phyloP scores from a whole-genome alignment of 2,113 vertebrate species.

The Emydocephalus ijimae region DNA sequence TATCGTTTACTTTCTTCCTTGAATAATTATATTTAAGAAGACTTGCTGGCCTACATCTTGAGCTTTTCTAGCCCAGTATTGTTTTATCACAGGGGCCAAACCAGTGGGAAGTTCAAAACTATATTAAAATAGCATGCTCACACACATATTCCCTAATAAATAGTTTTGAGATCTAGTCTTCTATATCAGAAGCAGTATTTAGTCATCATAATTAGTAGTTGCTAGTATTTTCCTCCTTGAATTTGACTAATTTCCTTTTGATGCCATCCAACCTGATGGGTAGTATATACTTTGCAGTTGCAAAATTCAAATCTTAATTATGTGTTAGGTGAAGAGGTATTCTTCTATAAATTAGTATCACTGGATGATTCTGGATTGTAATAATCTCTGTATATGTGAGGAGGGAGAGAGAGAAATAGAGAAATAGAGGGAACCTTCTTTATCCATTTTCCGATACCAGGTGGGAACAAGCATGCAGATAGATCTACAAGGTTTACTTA shows the following conservation, averaged over 20 bases:
- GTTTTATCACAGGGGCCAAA: not conserved
- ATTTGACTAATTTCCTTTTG: not conserved
- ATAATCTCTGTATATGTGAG: not conserved
- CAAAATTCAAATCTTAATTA: not conserved
- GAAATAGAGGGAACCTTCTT: not conserved
- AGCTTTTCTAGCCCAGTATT: not conserved
- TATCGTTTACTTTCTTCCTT: not conserved
- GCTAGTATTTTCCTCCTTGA: not conserved
- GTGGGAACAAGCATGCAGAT: not conserved
- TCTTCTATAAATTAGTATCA: not conserved
- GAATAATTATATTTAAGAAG: not conserved
- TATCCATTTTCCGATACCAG: not conserved
- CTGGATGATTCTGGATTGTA: not conserved
- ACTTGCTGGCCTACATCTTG: not conserved
- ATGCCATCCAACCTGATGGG: not conserved
- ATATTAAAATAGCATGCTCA: not conserved
- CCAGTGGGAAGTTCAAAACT: not conserved
- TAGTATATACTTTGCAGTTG: not conserved
- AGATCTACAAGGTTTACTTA: not conserved
- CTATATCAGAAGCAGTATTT: not conserved
- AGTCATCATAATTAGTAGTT: not conserved
- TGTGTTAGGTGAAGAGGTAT: not conserved
- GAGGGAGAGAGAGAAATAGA: not conserved
- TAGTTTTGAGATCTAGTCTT: not conserved
- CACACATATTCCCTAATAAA: not conserved